Conservation (phyloP, 2,113 vertebrate genomes). For the Myanophis thanlyinensis region DNA sequence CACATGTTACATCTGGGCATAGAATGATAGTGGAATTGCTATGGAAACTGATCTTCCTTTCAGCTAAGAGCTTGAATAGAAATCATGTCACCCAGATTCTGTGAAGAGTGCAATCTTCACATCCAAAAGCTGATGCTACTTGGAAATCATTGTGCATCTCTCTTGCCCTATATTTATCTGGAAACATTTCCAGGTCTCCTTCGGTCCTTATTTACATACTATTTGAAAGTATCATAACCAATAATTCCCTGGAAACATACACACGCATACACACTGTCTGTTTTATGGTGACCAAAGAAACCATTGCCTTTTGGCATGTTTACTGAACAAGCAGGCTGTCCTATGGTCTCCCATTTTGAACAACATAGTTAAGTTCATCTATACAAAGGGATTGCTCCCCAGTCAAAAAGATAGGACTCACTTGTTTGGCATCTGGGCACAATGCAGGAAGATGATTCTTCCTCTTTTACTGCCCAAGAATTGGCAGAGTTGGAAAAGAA, state of each 20-base stretch:
- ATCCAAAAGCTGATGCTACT: constrained; percentile 12
- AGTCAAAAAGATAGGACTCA: constrained; percentile 20
- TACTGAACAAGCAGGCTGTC: background rate
- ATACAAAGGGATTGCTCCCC: constrained; percentile 19
- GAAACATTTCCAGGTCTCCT: background rate
- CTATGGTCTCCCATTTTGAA: constrained; percentile 2
- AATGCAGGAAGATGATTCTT: background rate
- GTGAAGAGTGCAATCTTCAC: constrained; percentile 20
- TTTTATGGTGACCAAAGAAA: background rate
- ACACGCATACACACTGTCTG: background rate
- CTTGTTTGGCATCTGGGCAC: background rate
- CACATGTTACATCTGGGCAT: constrained; percentile 34
- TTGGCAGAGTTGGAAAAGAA: background rate
- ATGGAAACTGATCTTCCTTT: constrained; percentile 55
- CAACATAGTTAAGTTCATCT: constrained; percentile 1
- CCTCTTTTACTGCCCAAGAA: background rate
- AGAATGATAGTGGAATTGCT: constrained; percentile 52
- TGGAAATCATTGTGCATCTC: constrained; percentile 23
- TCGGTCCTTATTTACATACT: constrained; percentile 7
- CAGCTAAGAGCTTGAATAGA: constrained; percentile 16
- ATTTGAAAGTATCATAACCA: background rate
- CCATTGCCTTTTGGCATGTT: constrained; percentile 12
- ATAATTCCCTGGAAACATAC: background rate
- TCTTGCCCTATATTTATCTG: background rate
- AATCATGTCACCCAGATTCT: constrained; percentile 26